phyloP scores from a whole-genome alignment of 2,797 vertebrate species.

The Lepus oiostolus region DNA sequence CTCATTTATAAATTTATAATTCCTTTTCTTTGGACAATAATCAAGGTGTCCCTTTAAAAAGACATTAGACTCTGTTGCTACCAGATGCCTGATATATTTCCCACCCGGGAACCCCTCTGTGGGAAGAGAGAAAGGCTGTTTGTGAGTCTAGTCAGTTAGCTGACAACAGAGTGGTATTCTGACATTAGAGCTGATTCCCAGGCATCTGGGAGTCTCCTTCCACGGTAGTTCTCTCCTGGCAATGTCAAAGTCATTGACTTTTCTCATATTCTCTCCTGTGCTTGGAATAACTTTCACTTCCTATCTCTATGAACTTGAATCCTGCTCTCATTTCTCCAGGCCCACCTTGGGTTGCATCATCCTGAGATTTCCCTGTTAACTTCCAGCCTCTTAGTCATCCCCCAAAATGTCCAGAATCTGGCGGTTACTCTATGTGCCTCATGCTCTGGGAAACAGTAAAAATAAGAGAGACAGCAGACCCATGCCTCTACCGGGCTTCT shows the following conservation, averaged over 20 bases:
- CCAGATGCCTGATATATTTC: not conserved
- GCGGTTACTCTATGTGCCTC: not conserved
- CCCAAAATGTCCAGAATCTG: not conserved
- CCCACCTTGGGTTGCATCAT: not conserved
- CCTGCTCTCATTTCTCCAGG: not conserved
- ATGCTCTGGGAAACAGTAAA: not conserved
- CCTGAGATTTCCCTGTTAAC: not conserved
- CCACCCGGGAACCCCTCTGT: not conserved
- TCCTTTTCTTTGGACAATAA: not conserved
- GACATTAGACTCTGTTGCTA: not conserved
- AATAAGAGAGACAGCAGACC: not conserved
- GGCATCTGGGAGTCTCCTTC: not conserved
- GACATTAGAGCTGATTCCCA: not conserved
- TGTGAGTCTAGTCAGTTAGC: not conserved
- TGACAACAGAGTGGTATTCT: fast-evolving
- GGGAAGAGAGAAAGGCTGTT: not conserved
- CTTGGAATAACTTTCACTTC: not conserved
- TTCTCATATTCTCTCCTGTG: not conserved
- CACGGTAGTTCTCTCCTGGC: not conserved
- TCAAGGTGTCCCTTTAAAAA: not conserved
- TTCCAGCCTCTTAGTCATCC: not conserved
- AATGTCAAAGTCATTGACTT: not conserved
- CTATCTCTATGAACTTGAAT: not conserved
- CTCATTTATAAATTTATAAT: not conserved
- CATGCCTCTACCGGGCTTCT: not conserved